These are phyloP conservation scores for Sparus aurata DNA, from an alignment of 2,797 vertebrate species.

Conservation along the genomic window DNA sequence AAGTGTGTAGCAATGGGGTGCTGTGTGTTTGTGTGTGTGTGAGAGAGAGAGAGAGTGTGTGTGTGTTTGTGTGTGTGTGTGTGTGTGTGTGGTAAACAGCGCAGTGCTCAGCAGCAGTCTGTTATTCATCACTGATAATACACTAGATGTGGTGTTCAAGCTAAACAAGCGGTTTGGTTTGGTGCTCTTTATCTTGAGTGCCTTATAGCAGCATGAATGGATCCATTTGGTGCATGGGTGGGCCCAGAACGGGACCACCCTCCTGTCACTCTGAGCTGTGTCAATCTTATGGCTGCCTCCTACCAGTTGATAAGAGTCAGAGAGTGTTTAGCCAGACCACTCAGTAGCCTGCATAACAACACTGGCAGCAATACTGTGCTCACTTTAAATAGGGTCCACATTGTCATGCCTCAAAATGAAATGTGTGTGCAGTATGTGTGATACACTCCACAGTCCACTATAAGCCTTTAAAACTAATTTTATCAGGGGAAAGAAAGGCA, in stretches of 20 bases:
- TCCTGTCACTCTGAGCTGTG: not conserved
- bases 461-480: not conserved
- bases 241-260: not conserved
- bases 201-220: constrained; percentile 26
- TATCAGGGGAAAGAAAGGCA: too few species aligned
- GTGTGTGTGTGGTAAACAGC: constrained; percentile 22
- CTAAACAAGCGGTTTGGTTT: constrained; percentile 39
- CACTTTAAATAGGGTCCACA: not conserved
- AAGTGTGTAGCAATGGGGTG: constrained; percentile 21
- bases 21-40: not conserved
- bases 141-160: constrained; percentile 31
- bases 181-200: constrained; percentile 49
- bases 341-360: not conserved
- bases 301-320: constrained; percentile 6
- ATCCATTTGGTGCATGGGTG: constrained; percentile 32
- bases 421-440: not conserved
- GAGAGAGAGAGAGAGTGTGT: constrained; percentile 1
- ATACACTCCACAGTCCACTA: not conserved
- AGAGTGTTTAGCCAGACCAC: not conserved
- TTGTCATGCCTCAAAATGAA: not conserved
- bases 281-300: constrained; percentile 8
- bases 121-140: constrained; percentile 51
- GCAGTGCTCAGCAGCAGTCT: constrained; percentile 32
- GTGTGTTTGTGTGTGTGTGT: not conserved
- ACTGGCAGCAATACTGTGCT: constrained; percentile 6